A percentile compares a stretch with the other conserved stretches of the same genome.
phyloP scores from a whole-genome alignment of 2,113 vertebrate species.

The Tachysurus fulvidraco region DNA sequence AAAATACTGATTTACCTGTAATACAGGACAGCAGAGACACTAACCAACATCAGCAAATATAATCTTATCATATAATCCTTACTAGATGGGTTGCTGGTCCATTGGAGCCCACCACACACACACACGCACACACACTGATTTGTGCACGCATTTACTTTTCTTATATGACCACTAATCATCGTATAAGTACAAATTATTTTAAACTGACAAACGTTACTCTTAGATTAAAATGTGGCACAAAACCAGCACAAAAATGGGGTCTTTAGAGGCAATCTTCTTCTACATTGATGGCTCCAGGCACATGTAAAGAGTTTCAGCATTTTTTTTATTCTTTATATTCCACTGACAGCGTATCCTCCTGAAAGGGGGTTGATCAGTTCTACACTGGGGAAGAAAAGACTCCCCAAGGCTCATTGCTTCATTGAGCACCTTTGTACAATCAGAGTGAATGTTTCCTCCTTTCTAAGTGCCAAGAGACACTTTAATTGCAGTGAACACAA shows the following conservation, averaged over 20 bases:
- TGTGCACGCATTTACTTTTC: background rate
- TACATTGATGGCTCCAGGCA: background rate
- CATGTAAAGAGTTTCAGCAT: background rate
- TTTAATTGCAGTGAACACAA: background rate
- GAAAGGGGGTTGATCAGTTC: background rate
- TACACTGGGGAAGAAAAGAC: background rate
- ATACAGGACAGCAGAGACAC: background rate
- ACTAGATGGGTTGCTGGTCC: background rate
- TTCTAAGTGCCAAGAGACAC: background rate
- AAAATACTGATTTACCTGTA: background rate
- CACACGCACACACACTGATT: background rate
- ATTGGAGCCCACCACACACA: background rate
- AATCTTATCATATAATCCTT: background rate
- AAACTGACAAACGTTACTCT: background rate
- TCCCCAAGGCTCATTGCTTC: background rate
- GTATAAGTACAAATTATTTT: no score
- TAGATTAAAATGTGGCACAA: background rate
- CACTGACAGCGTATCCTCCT: background rate
- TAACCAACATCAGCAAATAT: background rate
- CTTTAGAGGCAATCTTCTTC: background rate
- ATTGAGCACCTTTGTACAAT: background rate
- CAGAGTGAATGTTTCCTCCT: background rate
- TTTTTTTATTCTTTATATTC: background rate
- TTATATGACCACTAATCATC: background rate
- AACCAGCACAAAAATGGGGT: background rate